A percentile compares a stretch with the other conserved stretches of the same genome.
Conservation (phyloP, 37 sponge, comb jelly and placozoan species). For the Tethya wilhelma region DNA sequence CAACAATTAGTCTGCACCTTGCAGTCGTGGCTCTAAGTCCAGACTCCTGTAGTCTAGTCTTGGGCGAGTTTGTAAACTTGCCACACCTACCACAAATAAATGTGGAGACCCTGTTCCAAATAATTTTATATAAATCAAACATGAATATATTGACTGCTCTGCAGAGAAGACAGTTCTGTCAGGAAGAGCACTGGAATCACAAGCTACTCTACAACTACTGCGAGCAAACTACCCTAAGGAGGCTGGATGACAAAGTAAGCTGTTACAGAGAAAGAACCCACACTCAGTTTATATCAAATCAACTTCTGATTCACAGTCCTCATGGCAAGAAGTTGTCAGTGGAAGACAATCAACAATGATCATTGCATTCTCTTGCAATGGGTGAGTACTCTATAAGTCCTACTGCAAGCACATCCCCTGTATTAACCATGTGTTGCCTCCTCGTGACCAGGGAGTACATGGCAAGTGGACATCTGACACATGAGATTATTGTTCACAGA, state of each 20-base stretch:
- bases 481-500: slow-evolving; percentile 15
- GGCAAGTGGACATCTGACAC: slow-evolving; percentile 42
- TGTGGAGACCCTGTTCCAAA: too few relatives aligned
- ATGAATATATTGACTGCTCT: slow-evolving; percentile 8
- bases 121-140: too few relatives aligned
- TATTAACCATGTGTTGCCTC: not conserved
- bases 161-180: not conserved
- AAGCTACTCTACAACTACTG: slow-evolving; percentile 6
- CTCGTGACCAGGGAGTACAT: slow-evolving; percentile 9
- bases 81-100: too few relatives aligned
- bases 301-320: not conserved
- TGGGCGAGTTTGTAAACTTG: too few relatives aligned
- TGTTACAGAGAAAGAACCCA: not conserved
- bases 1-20: not conserved
- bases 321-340: slow-evolving; percentile 5
- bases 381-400: not conserved
- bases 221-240: not conserved
- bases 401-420: not conserved
- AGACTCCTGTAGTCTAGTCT: not conserved
- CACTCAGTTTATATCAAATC: not conserved
- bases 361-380: slow-evolving; percentile 42
- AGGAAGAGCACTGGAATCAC: slow-evolving; percentile 1
- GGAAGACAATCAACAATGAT: slow-evolving; percentile 24
- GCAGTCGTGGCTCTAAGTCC: not conserved
- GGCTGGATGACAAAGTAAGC: slow-evolving; percentile 2